Evolutionary conservation across 2,797 vertebrate genomes (phyloP).

Genomic region (Sciaenops ocellatus): DNA sequence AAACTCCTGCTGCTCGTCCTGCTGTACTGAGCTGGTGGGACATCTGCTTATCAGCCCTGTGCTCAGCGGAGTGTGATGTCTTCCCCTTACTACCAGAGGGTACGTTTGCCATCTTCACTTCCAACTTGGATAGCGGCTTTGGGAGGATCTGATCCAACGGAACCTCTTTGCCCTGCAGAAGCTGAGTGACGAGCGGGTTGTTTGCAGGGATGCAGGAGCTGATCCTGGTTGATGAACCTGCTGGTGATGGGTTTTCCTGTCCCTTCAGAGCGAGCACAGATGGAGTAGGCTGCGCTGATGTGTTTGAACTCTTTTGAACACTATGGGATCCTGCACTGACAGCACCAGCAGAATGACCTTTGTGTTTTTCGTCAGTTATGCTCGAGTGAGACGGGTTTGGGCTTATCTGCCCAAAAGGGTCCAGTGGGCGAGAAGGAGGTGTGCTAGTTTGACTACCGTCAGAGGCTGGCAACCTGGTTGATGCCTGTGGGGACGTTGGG

Average conservation of each 20-base stretch:
- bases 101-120: conserved; percentile 77
- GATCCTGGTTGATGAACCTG: conserved; percentile 73
- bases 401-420: conserved; percentile 52
- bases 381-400: conserved; percentile 54
- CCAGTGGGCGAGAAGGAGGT: conserved; percentile 51
- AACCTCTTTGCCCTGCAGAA: conserved; percentile 95
- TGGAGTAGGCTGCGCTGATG: conserved; percentile 45
- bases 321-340: conserved; percentile 9
- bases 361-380: conserved; percentile 59
- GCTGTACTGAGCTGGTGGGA: conserved; percentile 74
- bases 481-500: conserved; percentile 87
- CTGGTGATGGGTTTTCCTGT: conserved; percentile 60
- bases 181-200: conserved; percentile 94
- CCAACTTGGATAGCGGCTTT: conserved; percentile 88
- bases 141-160: conserved; percentile 95
- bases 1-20: conserved; percentile 73
- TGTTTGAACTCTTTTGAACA: conserved; percentile 38
- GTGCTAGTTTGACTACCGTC: conserved; percentile 63
- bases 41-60: conserved; percentile 73
- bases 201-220: conserved; percentile 91
- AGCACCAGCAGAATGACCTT: conserved; percentile 4
- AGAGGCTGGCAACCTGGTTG: conserved; percentile 69
- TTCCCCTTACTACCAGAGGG: conserved; percentile 53
- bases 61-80: conserved; percentile 44
- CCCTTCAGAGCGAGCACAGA: conserved; percentile 73